Evolutionary conservation across 2,113 vertebrate genomes (phyloP).

Genomic region (Acanthochromis polyacanthus): DNA sequence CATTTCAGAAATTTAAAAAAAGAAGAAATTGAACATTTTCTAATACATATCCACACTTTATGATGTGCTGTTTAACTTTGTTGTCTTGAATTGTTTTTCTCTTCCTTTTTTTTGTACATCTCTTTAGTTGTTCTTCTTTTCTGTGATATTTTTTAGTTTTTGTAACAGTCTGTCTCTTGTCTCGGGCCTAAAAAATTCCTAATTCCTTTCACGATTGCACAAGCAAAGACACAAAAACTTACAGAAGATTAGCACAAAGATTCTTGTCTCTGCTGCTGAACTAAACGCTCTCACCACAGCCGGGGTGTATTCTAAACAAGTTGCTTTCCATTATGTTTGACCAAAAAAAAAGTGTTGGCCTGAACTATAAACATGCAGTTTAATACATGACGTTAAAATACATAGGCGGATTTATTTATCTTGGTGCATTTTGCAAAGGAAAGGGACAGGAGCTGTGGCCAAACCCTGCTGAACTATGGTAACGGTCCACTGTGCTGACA

Average conservation of each 20-base stretch:
- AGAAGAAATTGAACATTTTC: neutral
- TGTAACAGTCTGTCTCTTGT: slow-evolving; percentile 18
- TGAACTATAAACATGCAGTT: slow-evolving; percentile 37
- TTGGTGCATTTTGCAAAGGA: slow-evolving; percentile 59
- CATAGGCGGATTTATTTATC: slow-evolving; percentile 69
- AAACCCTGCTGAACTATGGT: slow-evolving; percentile 64
- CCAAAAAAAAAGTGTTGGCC: slow-evolving; percentile 36
- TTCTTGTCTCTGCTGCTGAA: slow-evolving; percentile 5
- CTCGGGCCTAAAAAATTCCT: neutral
- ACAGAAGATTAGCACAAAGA: slow-evolving; percentile 12
- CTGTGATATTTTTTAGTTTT: slow-evolving; percentile 10
- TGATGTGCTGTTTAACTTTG: neutral
- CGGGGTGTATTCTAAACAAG: slow-evolving; percentile 46
- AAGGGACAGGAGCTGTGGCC: slow-evolving; percentile 53
- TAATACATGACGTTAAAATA: slow-evolving; percentile 54
- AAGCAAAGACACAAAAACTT: slow-evolving; percentile 14
- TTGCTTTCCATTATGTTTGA: slow-evolving; percentile 53
- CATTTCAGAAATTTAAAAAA: neutral
- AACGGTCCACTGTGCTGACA: slow-evolving; percentile 62
- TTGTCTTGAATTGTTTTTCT: slow-evolving; percentile 5
- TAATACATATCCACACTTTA: neutral
- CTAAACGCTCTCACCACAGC: slow-evolving; percentile 12
- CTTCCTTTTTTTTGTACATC: neutral
- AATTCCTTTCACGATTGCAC: slow-evolving; percentile 24
- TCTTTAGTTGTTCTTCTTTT: slow-evolving; percentile 32